phyloP scores from a whole-genome alignment of 2,797 vertebrate species.

The Enteromius thamalakanensis region DNA sequence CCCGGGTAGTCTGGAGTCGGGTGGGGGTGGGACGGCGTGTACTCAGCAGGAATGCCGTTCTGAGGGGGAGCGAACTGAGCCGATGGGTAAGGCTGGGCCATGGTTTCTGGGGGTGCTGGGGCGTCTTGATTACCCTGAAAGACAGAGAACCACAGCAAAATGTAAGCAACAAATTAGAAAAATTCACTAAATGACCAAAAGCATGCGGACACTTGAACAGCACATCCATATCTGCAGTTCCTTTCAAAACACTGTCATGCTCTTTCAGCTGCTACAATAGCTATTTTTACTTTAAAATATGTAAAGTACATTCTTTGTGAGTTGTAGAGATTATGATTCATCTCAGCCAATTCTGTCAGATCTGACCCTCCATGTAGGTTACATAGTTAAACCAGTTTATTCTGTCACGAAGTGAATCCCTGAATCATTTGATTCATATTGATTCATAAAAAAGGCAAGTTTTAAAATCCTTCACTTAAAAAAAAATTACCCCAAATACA shows the following conservation, averaged over 20 bases:
- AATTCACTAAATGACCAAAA: constrained; percentile 3
- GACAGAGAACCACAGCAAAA: constrained; percentile 35
- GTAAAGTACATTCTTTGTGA: neutral
- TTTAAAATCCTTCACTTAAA: neutral
- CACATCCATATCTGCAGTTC: neutral
- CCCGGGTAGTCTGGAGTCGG: constrained; percentile 89
- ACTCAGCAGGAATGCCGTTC: constrained; percentile 91
- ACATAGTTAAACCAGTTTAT: neutral
- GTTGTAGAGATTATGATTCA: neutral
- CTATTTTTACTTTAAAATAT: neutral
- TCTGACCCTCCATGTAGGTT: neutral
- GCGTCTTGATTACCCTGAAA: constrained; percentile 94
- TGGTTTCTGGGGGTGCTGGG: constrained; percentile 91
- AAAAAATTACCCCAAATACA: neutral
- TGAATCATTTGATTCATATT: neutral
- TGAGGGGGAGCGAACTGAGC: constrained; percentile 91
- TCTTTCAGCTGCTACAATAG: neutral
- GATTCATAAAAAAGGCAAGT: neutral
- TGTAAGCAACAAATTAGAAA: constrained; percentile 17
- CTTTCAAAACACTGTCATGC: neutral
- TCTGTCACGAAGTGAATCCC: neutral
- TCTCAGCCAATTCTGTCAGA: neutral
- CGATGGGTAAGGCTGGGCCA: constrained; percentile 93
- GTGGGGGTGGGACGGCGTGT: constrained; percentile 88
- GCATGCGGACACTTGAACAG: neutral